Evolutionary conservation across 2,888 invertebrate genomes (phyloP).

Genomic region (Trimorus sp.): DNA sequence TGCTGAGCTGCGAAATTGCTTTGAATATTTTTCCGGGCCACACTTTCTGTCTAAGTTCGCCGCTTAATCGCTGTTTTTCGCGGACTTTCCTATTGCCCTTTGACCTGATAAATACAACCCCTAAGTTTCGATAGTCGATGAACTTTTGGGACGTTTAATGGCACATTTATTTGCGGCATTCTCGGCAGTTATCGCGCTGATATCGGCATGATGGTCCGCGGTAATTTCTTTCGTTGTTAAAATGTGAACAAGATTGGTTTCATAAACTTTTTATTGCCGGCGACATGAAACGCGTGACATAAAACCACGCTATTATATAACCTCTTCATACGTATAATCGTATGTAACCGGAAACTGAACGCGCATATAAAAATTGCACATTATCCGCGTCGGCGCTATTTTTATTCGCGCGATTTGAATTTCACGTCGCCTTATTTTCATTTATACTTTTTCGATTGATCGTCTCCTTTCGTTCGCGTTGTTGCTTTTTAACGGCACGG

Average conservation of each 20-base stretch:
- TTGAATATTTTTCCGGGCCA: no score
- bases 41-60: no score
- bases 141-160: constrained; percentile 1
- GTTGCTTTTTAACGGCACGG: no score
- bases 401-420: constrained; percentile 2
- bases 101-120: no score
- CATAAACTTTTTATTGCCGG: constrained; percentile 43
- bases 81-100: no score
- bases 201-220: constrained; percentile 20
- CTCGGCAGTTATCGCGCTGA: constrained; percentile 13
- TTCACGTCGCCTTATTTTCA: no score
- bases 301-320: constrained; percentile 41
- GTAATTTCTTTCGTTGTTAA: constrained; percentile 42
- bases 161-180: constrained; percentile 22
- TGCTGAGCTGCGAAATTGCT: no score
- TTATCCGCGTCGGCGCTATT: neutral
- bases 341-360: constrained; percentile 33
- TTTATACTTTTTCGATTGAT: no score
- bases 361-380: constrained; percentile 33
- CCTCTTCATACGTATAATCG: constrained; percentile 44
- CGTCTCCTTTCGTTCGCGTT: no score
- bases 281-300: constrained; percentile 30
- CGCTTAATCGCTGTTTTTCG: no score
- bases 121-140: no score
- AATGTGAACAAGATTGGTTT: constrained; percentile 49